A percentile compares a stretch with the other conserved stretches of the same genome.
These are phyloP conservation scores for Piscicola geometra DNA, from an alignment of 2,888 invertebrate genomes.

Conservation along the genomic window DNA sequence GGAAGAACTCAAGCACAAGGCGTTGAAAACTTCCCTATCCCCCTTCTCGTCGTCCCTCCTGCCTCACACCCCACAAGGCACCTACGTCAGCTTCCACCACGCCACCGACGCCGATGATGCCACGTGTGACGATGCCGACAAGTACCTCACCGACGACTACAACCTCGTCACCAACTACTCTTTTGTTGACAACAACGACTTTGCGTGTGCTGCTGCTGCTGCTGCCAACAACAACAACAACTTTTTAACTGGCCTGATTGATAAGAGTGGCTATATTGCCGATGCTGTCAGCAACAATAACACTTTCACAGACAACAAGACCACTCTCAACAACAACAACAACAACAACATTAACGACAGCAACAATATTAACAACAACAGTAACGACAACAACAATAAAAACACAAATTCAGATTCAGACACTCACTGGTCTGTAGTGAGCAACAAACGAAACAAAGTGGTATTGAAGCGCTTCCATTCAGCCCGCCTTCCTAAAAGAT, in stretches of 20 bases:
- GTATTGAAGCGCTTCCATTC: conserved; percentile 27
- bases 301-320: background rate
- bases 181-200: conserved; percentile 2
- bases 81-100: background rate
- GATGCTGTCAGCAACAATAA: background rate
- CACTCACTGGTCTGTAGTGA: conserved; percentile 21
- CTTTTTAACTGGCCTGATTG: background rate
- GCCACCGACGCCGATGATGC: background rate
- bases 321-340: background rate
- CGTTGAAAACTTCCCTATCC: background rate
- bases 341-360: background rate
- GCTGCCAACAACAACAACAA: background rate
- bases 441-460: conserved; percentile 29
- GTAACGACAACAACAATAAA: conserved; percentile 11
- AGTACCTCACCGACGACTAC: background rate
- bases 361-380: background rate
- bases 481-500: background rate
- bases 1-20: background rate
- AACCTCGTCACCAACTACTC: background rate
- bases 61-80: background rate
- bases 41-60: background rate
- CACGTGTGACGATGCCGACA: background rate
- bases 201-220: too few relatives aligned
- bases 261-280: background rate
- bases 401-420: background rate